phyloP scores from a whole-genome alignment of 2,888 invertebrate genomes.

The Andrena bicolor region DNA sequence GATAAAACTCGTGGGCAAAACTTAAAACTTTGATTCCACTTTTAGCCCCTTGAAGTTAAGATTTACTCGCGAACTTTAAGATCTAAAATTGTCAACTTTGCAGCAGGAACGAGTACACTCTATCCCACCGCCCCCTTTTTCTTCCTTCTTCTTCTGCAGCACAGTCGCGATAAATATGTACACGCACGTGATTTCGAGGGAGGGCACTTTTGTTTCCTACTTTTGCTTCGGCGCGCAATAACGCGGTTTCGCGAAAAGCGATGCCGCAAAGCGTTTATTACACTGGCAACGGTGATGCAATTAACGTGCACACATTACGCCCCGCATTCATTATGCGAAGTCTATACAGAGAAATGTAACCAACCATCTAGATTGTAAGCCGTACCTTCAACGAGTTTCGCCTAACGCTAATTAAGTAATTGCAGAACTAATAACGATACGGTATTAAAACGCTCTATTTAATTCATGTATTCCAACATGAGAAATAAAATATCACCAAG shows the following conservation, averaged over 20 bases:
- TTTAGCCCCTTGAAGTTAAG: conserved; percentile 51
- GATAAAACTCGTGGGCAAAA: conserved; percentile 55
- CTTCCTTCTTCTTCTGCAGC: background rate
- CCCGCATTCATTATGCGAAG: conserved; percentile 9
- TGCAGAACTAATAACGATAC: conserved; percentile 4
- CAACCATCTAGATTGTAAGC: conserved; percentile 26
- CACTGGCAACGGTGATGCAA: conserved; percentile 6
- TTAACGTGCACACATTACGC: conserved; percentile 18
- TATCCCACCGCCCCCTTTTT: background rate
- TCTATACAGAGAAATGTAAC: conserved; percentile 10
- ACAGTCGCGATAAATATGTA: conserved; percentile 16
- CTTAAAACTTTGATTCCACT: conserved; percentile 57
- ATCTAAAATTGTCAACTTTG: conserved; percentile 55
- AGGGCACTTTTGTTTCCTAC: background rate
- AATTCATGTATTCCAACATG: background rate
- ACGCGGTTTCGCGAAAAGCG: conserved; percentile 22
- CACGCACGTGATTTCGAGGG: background rate
- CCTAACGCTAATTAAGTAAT: conserved; percentile 36
- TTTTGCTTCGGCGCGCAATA: background rate
- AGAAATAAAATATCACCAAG: background rate
- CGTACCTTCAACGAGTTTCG: conserved; percentile 24
- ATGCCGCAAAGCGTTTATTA: conserved; percentile 27
- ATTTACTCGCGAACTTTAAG: conserved; percentile 49
- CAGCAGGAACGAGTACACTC: conserved; percentile 22
- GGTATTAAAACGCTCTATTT: background rate